A percentile compares a stretch with the other conserved stretches of the same genome.
Evolutionary conservation across 1,140 invertebrate species (phyloP).

Genomic region (Hylaeus anthracinus): DNA sequence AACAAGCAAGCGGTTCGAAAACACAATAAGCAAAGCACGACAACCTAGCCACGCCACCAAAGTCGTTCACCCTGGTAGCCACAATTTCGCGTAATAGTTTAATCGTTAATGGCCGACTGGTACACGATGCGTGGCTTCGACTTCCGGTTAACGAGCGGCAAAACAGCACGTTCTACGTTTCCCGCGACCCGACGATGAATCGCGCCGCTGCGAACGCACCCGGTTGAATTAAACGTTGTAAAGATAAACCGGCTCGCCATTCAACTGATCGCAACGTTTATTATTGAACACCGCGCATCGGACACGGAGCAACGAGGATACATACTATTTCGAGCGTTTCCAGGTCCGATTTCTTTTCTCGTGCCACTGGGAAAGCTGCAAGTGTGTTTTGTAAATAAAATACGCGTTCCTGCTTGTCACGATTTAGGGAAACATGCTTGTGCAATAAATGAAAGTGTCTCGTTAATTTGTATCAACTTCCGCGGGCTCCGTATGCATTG

Average conservation of each 20-base stretch:
- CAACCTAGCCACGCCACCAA: neutral
- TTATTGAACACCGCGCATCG: constrained; percentile 49
- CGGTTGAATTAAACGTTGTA: constrained; percentile 35
- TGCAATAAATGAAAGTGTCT: too few species aligned
- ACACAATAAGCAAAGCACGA: constrained; percentile 9
- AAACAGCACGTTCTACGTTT: neutral
- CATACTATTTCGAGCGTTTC: constrained; percentile 52
- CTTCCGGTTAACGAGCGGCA: constrained; percentile 15
- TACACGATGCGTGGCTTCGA: neutral
- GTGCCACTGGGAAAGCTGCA: too few species aligned
- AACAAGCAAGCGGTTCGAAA: neutral
- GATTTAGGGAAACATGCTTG: too few species aligned
- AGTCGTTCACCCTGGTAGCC: constrained; percentile 12
- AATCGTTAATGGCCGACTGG: constrained; percentile 7
- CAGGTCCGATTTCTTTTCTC: constrained; percentile 47
- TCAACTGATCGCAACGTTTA: constrained; percentile 53
- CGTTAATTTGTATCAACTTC: too few species aligned
- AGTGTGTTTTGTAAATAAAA: too few species aligned
- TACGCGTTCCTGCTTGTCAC: too few species aligned
- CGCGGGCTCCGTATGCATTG: too few species aligned
- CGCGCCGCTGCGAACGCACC: neutral
- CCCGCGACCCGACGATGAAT: constrained; percentile 6
- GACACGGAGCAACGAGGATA: constrained; percentile 38
- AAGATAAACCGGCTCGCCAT: constrained; percentile 45
- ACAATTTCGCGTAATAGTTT: constrained; percentile 25